These are phyloP conservation scores for Cordilura impudica DNA, from an alignment of 2,888 invertebrate species.

Conservation along the genomic window DNA sequence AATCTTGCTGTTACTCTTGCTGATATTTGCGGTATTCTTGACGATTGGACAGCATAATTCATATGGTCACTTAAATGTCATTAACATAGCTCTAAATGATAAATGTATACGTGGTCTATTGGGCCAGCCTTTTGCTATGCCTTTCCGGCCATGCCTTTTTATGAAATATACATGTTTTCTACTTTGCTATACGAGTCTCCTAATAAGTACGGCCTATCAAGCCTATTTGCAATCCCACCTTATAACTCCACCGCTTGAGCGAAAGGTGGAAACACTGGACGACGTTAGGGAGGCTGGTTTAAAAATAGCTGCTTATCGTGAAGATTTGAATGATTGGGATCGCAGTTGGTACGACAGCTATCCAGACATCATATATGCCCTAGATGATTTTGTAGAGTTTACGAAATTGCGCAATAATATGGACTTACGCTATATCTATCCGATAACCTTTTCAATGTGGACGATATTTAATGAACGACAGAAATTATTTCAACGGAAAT, in stretches of 20 bases:
- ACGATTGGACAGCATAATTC: neutral
- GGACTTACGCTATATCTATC: constrained; percentile 49
- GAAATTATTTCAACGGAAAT: constrained; percentile 30
- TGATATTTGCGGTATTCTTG: constrained; percentile 13
- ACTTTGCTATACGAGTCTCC: constrained; percentile 46
- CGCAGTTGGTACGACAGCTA: neutral
- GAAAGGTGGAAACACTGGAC: constrained; percentile 44
- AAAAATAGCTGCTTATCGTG: constrained; percentile 38
- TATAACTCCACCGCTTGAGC: constrained; percentile 35
- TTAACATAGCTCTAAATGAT: constrained; percentile 37
- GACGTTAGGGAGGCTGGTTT: constrained; percentile 41
- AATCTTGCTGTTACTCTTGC: neutral
- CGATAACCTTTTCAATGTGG: constrained; percentile 41
- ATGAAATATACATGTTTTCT: constrained; percentile 44
- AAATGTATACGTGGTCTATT: constrained; percentile 49
- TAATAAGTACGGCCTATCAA: constrained; percentile 48
- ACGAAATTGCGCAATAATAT: constrained; percentile 30
- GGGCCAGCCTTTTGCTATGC: constrained; percentile 56
- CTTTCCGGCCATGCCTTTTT: neutral
- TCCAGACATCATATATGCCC: constrained; percentile 15
- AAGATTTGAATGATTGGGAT: constrained; percentile 6
- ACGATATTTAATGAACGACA: constrained; percentile 48
- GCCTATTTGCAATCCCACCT: constrained; percentile 54
- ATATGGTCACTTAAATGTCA: neutral
- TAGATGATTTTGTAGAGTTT: neutral